A percentile compares a stretch with the other conserved stretches of the same genome.
Conservation (phyloP, 1,140 invertebrate genomes). For the Monomorium pharaonis region DNA sequence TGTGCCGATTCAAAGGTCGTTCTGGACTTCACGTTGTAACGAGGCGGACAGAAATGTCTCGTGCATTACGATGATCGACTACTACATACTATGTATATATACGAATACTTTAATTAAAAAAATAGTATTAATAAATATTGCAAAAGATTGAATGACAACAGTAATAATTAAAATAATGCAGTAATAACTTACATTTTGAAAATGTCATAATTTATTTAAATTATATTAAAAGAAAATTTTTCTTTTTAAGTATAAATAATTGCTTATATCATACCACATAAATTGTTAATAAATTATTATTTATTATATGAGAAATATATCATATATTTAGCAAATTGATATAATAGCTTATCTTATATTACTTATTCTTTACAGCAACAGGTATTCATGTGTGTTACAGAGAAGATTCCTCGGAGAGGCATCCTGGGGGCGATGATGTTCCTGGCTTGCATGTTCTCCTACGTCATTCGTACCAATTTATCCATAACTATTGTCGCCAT, state of each 20-base stretch:
- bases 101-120: background rate
- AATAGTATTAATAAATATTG: background rate
- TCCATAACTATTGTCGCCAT: slow-evolving; percentile 91
- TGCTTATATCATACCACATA: background rate
- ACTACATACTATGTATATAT: background rate
- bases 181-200: background rate
- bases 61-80: background rate
- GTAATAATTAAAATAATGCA: slow-evolving; percentile 2
- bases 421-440: slow-evolving; percentile 90
- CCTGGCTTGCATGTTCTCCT: slow-evolving; percentile 89
- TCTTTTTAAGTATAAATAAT: background rate
- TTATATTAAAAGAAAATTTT: too few relatives aligned
- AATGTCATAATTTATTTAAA: too few relatives aligned
- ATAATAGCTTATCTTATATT: background rate
- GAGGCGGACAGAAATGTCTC: background rate
- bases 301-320: background rate
- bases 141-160: background rate
- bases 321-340: background rate
- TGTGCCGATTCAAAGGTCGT: slow-evolving; percentile 32
- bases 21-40: background rate
- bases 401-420: slow-evolving; percentile 83
- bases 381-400: slow-evolving; percentile 69
- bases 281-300: background rate
- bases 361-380: background rate
- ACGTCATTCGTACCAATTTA: slow-evolving; percentile 90